A percentile compares a stretch with the other conserved stretches of the same genome.
Conservation (phyloP, 2,113 vertebrate genomes). For the Vanacampus margaritifer region DNA sequence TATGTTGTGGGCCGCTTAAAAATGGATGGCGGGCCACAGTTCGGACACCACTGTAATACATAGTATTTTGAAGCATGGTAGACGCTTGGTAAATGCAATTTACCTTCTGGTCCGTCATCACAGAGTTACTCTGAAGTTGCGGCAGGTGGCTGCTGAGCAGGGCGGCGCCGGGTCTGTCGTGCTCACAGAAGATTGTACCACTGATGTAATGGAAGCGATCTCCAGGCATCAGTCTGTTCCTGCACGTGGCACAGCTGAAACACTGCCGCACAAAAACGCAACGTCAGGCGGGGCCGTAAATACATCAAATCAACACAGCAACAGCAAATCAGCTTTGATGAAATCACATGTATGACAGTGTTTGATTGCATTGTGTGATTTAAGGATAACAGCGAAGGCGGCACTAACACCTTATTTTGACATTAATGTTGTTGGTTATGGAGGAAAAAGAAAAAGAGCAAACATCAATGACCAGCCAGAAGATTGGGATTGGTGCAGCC, state of each 20-base stretch:
- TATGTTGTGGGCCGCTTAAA: no score
- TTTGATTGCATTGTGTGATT: background rate
- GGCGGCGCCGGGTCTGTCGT: conserved; percentile 70
- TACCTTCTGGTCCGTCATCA: conserved; percentile 80
- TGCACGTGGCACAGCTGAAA: conserved; percentile 80
- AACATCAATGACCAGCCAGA: no score
- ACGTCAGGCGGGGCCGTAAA: background rate
- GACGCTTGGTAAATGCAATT: background rate
- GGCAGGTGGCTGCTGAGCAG: conserved; percentile 71
- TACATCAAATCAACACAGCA: background rate
- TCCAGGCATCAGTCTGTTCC: conserved; percentile 76
- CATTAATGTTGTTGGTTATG: no score
- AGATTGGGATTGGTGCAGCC: no score
- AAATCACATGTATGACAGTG: background rate
- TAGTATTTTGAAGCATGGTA: background rate
- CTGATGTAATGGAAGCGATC: conserved; percentile 80
- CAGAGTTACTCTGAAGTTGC: conserved; percentile 70
- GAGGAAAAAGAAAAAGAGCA: no score
- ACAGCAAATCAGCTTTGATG: background rate
- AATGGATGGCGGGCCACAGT: no score
- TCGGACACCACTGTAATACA: no score
- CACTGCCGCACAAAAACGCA: conserved; percentile 55
- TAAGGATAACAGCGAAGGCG: background rate
- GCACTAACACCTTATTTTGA: background rate
- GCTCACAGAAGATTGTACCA: conserved; percentile 80